Base-by-base conservation (phyloP, 1,140 invertebrate genomes). In the Magallana ariakensis region DNA sequence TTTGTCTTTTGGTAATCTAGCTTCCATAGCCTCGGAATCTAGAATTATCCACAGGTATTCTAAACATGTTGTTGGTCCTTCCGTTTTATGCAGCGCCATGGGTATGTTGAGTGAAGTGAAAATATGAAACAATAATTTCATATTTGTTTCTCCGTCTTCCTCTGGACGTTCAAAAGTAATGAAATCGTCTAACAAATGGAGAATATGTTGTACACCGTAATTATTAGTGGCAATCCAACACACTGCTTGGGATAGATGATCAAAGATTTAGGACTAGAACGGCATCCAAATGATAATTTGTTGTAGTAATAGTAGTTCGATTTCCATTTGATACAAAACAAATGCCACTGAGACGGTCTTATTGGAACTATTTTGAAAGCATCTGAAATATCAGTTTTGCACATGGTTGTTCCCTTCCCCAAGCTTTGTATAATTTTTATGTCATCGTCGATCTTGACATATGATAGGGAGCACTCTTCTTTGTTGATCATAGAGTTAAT, bases 381-480 rank as follows among this genome's bases (percentile, higher is more conserved):
- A 46, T 46, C 33, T 46, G 33, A 46, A 46, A 46, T 85, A 57
- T 87, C 87, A 1, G 85, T 82, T 58, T 87, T 90, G 54, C 87
- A 88, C 85, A 87, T 85, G 6, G 56, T 81, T 15, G 87, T 83
- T 22, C 83, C 58, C 16, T 26, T 46, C 4, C 88, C 88, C 4
- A 46, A 33, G 3, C 22, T 55, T 70, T 70, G 57, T 46, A 89
- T 89, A 1, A 82, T 26, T 80, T 81, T 56, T 9, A 87, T 89
- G 9, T 82, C 88, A 55, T 89, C 86, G n/a, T 87, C 88, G 15
- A 89, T 85, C 19, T 22, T 56, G 2, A 87, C 75, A 60, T 85
- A 85, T 3, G 16, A 16, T 53, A 87, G 22, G 13, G 84, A 75
- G 66, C 53, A 88, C 26, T n/a, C 15, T 56, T 88, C 81, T 46